Conservation (phyloP, 1,140 invertebrate species). For the Idris sp. region DNA sequence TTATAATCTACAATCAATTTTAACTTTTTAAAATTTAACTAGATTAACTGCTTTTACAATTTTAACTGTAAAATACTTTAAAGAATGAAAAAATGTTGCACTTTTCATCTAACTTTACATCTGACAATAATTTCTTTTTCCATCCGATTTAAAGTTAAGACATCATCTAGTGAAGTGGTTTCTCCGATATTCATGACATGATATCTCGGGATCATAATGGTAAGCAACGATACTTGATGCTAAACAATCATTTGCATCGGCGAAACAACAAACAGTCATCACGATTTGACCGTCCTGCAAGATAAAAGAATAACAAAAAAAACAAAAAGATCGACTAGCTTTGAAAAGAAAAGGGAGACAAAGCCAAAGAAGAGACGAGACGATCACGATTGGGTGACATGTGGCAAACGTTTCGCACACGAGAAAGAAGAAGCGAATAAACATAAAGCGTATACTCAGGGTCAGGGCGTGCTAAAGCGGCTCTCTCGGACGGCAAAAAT, state of each 20-base stretch:
- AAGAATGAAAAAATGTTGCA: no score
- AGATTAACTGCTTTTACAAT: no score
- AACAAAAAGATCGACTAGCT: no score
- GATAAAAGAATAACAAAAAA: background rate
- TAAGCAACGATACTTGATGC: conserved; percentile 46
- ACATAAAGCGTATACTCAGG: conserved; percentile 53
- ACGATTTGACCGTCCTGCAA: conserved; percentile 46
- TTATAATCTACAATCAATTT: no score
- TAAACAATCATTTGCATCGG: conserved; percentile 49
- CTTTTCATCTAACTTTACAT: no score
- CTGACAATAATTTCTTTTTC: no score
- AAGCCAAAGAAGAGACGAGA: conserved; percentile 22
- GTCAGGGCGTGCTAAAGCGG: conserved; percentile 62
- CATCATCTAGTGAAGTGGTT: no score
- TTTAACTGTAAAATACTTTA: no score
- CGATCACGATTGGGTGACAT: conserved; percentile 66
- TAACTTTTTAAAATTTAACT: no score
- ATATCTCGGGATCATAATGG: no score
- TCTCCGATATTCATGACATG: no score
- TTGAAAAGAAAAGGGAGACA: conserved; percentile 13
- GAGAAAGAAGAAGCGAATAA: conserved; percentile 45
- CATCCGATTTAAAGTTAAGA: no score
- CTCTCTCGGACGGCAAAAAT: conserved; percentile 45
- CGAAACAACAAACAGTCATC: conserved; percentile 41
- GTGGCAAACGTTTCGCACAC: conserved; percentile 61